Conservation (phyloP, 2,113 vertebrate genomes). For the Podilymbus podiceps region DNA sequence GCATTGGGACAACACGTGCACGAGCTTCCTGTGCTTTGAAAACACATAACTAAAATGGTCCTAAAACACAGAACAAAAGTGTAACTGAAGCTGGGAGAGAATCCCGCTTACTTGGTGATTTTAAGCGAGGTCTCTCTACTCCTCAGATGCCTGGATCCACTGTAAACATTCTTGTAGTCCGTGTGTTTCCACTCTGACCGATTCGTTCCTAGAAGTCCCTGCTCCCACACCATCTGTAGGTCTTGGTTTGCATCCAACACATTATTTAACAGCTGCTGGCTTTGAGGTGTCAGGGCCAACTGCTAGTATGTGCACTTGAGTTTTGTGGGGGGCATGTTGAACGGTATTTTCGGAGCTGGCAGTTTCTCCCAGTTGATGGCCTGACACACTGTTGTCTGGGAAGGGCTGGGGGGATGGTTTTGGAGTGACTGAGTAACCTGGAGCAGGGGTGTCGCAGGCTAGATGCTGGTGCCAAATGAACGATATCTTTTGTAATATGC, state of each 20-base stretch:
- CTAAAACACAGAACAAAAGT: not conserved
- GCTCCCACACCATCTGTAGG: not conserved
- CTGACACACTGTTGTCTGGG: accelerated
- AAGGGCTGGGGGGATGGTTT: not conserved
- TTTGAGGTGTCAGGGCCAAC: not conserved
- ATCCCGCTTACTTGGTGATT: not conserved
- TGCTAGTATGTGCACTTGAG: not conserved
- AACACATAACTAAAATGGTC: not conserved
- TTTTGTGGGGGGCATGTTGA: not conserved
- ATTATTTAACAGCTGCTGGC: slow-evolving; percentile 13
- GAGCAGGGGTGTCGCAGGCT: accelerated
- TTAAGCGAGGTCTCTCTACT: not conserved
- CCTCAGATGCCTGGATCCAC: not conserved
- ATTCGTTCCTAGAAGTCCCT: not conserved
- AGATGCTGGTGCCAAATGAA: not conserved
- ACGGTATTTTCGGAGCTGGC: not conserved
- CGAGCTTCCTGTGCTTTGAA: accelerated
- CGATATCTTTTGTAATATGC: not conserved
- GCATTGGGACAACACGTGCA: not conserved
- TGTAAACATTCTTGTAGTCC: not conserved
- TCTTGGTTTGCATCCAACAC: slow-evolving; percentile 7
- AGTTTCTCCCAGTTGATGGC: not conserved
- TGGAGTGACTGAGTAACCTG: not conserved
- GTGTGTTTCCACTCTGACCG: accelerated
- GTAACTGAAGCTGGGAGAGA: not conserved